phyloP scores from a whole-genome alignment of 2,113 vertebrate genomes.

The Melanostigma gelatinosum region DNA sequence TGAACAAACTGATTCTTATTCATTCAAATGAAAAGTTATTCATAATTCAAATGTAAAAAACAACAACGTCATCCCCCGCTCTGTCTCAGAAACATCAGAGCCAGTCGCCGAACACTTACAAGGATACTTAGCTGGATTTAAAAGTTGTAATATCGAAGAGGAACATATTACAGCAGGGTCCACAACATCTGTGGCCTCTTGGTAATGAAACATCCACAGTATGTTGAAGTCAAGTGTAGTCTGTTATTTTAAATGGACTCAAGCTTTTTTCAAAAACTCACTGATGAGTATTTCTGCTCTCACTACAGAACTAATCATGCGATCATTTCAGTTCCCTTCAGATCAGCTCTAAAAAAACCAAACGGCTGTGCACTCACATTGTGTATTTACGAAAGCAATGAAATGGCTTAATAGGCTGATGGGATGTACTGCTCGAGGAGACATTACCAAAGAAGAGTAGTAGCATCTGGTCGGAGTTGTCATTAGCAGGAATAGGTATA shows the following conservation, averaged over 20 bases:
- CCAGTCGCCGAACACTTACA: neutral
- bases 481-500: neutral
- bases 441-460: neutral
- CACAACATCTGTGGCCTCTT: neutral
- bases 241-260: neutral
- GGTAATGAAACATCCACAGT: neutral
- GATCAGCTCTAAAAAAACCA: neutral
- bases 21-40: neutral
- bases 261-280: neutral
- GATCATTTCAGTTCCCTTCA: constrained; percentile 4
- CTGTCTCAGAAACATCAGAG: constrained; percentile 5
- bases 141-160: neutral
- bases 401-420: neutral
- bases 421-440: neutral
- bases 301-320: neutral
- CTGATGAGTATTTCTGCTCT: neutral
- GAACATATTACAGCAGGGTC: neutral
- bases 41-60: neutral
- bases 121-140: neutral
- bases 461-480: neutral
- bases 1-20: neutral
- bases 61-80: neutral
- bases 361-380: neutral
- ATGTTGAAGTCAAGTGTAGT: neutral
- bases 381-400: neutral